A percentile compares a stretch with the other conserved stretches of the same genome.
Evolutionary conservation across 2,113 vertebrate species (phyloP).

Genomic region (Chaetodon trifascialis): DNA sequence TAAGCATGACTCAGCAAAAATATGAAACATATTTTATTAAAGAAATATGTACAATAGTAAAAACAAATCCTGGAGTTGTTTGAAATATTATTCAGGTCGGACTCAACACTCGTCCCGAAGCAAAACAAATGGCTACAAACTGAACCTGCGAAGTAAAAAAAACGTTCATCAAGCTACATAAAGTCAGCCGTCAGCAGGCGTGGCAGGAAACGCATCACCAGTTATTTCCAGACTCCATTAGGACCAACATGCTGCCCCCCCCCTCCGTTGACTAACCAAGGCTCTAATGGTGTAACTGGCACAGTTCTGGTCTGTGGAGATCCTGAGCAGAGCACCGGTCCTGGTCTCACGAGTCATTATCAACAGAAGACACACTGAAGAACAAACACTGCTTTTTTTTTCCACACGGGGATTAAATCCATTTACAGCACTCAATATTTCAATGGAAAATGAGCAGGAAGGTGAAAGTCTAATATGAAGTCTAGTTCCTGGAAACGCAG

Average conservation of each 20-base stretch:
- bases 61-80: slow-evolving; percentile 23
- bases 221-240: slow-evolving; percentile 39
- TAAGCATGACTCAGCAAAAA: slow-evolving; percentile 28
- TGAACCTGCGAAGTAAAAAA: background rate
- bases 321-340: slow-evolving; percentile 34
- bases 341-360: slow-evolving; percentile 48
- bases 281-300: slow-evolving; percentile 58
- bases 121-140: slow-evolving; percentile 8
- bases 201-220: slow-evolving; percentile 12
- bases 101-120: slow-evolving; percentile 10
- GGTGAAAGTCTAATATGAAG: background rate
- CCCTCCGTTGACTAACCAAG: slow-evolving; percentile 21
- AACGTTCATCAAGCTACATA: slow-evolving; percentile 6
- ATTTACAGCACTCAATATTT: slow-evolving; percentile 19
- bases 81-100: slow-evolving; percentile 5
- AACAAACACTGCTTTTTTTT: slow-evolving; percentile 20
- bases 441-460: slow-evolving; percentile 20
- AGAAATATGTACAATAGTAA: slow-evolving; percentile 45
- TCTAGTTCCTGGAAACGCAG: background rate
- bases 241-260: slow-evolving; percentile 4
- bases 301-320: slow-evolving; percentile 42
- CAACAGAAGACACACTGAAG: slow-evolving; percentile 27
- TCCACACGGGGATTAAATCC: slow-evolving; percentile 12
- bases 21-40: slow-evolving; percentile 59
- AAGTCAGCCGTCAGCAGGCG: background rate